Evolutionary conservation across 37 sponge, comb jelly and placozoan species (phyloP).

Genomic region (Aphrocallistes beatrix): DNA sequence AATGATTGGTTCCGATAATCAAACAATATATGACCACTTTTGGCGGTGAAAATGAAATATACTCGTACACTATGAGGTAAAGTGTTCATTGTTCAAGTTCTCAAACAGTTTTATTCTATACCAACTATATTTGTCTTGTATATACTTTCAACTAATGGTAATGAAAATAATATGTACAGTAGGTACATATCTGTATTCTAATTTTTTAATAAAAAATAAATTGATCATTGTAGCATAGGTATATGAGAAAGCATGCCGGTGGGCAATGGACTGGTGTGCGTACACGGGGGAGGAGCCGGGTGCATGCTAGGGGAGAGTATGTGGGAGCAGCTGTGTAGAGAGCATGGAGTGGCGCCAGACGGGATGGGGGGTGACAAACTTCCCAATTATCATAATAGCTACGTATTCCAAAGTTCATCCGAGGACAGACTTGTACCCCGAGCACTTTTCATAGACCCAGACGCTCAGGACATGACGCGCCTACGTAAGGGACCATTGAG

Average conservation of each 20-base stretch:
- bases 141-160: too few species aligned
- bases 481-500: neutral
- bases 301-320: neutral
- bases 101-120: too few species aligned
- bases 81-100: too few species aligned
- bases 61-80: too few species aligned
- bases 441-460: neutral
- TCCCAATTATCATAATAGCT: neutral
- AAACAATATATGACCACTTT: too few species aligned
- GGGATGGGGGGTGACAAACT: neutral
- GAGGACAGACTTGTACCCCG: neutral
- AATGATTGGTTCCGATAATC: too few species aligned
- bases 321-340: conserved; percentile 9
- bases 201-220: too few species aligned
- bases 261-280: neutral
- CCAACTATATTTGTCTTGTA: too few species aligned
- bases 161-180: too few species aligned
- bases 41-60: too few species aligned
- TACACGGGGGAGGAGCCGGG: neutral
- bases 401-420: neutral
- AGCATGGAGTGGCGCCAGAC: neutral
- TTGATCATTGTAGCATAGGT: too few species aligned
- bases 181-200: too few species aligned
- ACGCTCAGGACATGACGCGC: neutral
- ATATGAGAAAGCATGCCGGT: neutral